phyloP scores from a whole-genome alignment of 2,113 vertebrate genomes.

The Falcunculus frontatus region DNA sequence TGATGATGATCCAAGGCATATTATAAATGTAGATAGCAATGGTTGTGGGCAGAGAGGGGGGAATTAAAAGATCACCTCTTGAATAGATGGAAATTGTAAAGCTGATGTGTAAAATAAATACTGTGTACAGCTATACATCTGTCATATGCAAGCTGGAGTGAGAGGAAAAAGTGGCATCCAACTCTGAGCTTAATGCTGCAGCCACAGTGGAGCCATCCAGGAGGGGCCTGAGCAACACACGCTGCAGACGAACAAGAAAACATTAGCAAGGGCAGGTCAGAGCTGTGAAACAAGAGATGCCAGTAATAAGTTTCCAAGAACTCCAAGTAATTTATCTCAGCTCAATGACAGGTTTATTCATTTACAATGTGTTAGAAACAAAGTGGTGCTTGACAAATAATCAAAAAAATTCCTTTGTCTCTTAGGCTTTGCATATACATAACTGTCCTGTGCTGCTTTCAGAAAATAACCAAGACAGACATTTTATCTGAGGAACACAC shows the following conservation, averaged over 20 bases:
- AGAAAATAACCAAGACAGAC: background rate
- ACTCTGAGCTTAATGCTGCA: background rate
- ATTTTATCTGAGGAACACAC: background rate
- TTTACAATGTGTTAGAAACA: background rate
- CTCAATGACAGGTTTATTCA: constrained; percentile 12
- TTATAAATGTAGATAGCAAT: background rate
- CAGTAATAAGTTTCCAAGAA: constrained; percentile 12
- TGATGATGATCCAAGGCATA: background rate
- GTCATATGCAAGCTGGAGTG: background rate
- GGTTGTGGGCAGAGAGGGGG: too few relatives aligned
- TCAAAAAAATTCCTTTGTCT: background rate
- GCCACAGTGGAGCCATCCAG: background rate
- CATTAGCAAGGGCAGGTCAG: background rate
- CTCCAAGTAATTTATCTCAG: constrained; percentile 7
- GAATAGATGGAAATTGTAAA: background rate
- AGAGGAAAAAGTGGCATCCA: background rate
- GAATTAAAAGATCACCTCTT: background rate
- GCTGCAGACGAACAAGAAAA: accelerated
- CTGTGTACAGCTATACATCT: background rate
- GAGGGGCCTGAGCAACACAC: background rate
- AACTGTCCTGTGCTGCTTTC: background rate
- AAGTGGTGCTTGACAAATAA: background rate
- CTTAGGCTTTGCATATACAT: background rate
- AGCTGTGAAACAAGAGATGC: background rate
- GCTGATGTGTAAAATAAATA: background rate